These are phyloP conservation scores for Gymnocypris eckloni DNA, from an alignment of 2,797 vertebrate species.

Conservation along the genomic window DNA sequence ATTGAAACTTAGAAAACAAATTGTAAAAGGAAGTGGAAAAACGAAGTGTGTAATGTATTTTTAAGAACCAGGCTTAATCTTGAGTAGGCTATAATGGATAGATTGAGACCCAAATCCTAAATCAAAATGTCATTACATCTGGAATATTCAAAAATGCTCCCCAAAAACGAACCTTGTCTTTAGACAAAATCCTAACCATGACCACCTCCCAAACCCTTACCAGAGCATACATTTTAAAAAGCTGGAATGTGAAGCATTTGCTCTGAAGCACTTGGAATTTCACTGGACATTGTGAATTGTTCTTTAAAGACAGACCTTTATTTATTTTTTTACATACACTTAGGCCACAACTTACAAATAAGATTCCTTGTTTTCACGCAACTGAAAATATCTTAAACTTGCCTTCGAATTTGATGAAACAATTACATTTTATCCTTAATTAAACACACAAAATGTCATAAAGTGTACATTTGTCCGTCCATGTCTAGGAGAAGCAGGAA, in stretches of 20 bases:
- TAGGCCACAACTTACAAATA: background rate
- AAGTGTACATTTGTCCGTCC: constrained; percentile 25
- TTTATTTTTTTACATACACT: background rate
- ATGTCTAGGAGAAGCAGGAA: constrained; percentile 70
- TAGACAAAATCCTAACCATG: constrained; percentile 14
- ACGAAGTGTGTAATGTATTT: background rate
- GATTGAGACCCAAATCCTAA: background rate
- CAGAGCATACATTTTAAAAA: background rate
- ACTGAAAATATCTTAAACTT: background rate
- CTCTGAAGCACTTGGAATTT: background rate
- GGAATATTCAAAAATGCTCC: background rate
- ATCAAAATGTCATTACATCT: background rate
- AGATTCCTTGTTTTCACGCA: background rate
- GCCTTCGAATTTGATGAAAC: background rate
- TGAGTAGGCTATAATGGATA: background rate
- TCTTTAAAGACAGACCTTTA: background rate
- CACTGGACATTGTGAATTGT: constrained; percentile 12
- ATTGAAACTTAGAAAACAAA: background rate
- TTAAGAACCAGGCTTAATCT: background rate
- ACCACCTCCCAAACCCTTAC: constrained; percentile 7
- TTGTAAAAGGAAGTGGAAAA: background rate
- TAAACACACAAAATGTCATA: background rate
- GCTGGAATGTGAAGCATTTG: constrained; percentile 21
- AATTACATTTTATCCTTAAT: background rate
- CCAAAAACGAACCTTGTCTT: constrained; percentile 3